Evolutionary conservation across 2,888 invertebrate species (phyloP).

Genomic region (Caradrina clavipalpis): DNA sequence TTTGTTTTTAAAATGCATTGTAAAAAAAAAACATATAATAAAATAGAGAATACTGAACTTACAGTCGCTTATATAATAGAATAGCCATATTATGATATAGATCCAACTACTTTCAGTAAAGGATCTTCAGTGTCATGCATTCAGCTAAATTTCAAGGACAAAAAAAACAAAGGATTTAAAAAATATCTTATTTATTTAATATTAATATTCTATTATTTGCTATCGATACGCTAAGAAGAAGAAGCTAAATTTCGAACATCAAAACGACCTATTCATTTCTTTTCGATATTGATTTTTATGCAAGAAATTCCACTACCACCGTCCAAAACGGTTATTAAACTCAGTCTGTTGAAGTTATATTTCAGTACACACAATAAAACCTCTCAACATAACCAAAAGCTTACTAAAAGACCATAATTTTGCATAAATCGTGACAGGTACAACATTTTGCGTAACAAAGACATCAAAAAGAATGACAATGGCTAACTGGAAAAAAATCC

Average conservation of each 20-base stretch:
- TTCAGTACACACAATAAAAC: conserved; percentile 11
- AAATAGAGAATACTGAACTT: too few relatives aligned
- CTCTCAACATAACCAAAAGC: conserved; percentile 5
- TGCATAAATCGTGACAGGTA: conserved; percentile 41
- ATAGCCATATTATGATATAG: too few relatives aligned
- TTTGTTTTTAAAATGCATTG: too few relatives aligned
- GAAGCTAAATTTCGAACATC: background rate
- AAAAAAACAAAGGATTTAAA: too few relatives aligned
- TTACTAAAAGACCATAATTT: conserved; percentile 33
- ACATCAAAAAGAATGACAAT: conserved; percentile 44
- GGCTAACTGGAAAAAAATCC: conserved; percentile 16
- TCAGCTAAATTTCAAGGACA: background rate
- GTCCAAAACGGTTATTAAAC: background rate
- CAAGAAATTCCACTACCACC: background rate
- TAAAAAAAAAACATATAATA: too few relatives aligned
- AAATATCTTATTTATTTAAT: too few relatives aligned
- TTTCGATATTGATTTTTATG: background rate
- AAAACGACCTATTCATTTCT: background rate
- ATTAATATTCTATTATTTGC: too few relatives aligned
- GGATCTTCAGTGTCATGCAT: background rate
- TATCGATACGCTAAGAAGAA: too few relatives aligned
- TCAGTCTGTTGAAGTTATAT: background rate
- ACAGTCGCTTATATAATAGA: too few relatives aligned
- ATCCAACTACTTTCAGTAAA: too few relatives aligned
- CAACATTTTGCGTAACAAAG: conserved; percentile 15